Percentiles rank a stretch among this genome's conserved stretches.
Conservation (phyloP, 2,797 vertebrate species). For the Salarias fasciatus region DNA sequence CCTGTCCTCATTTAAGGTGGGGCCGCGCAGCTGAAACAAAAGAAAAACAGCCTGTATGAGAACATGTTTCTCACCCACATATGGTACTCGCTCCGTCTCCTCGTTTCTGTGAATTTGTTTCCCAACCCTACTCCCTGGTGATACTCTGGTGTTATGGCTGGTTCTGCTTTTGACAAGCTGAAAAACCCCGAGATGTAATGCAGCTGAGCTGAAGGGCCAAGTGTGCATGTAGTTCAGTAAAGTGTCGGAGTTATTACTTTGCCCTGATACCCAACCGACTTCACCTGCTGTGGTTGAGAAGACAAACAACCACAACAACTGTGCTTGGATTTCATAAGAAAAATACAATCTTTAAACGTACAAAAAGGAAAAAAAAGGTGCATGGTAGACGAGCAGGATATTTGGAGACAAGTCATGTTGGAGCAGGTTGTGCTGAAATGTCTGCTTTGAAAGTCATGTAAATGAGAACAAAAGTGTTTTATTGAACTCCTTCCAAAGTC, state of each 20-base stretch:
- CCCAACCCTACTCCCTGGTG: conserved; percentile 77
- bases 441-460: conserved; percentile 7
- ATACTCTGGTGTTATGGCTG: conserved; percentile 74
- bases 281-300: conserved; percentile 57
- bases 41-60: conserved; percentile 80
- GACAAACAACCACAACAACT: conserved; percentile 34
- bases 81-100: conserved; percentile 74
- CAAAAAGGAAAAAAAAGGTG: conserved; percentile 5
- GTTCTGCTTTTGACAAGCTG: conserved; percentile 73
- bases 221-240: conserved; percentile 53
- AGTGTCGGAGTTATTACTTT: conserved; percentile 59
- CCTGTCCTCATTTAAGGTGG: conserved; percentile 80
- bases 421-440: background rate
- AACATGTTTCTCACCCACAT: conserved; percentile 81
- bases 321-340: conserved; percentile 26
- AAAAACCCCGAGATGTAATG: conserved; percentile 66
- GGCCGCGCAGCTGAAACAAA: conserved; percentile 82
- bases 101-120: conserved; percentile 74
- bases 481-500: too few species aligned
- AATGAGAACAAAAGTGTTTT: conserved; percentile 1
- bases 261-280: conserved; percentile 40
- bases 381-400: background rate
- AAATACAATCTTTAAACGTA: conserved; percentile 1
- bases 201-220: conserved; percentile 66
- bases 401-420: background rate